phyloP scores from a whole-genome alignment of 2,888 invertebrate genomes.

The Pseudococcus viburni region DNA sequence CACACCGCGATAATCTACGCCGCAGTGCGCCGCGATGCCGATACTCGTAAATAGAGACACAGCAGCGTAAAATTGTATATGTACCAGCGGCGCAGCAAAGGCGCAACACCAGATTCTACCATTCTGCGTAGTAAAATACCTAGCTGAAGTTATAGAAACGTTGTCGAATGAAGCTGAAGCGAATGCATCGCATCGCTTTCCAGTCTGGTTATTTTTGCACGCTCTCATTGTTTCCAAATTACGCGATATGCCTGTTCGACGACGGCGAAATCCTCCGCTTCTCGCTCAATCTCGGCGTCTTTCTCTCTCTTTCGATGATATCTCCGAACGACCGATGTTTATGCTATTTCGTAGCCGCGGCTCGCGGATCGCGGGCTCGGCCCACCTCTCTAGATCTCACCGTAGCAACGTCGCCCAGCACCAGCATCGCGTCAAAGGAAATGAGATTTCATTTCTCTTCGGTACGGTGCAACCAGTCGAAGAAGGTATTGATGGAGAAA shows the following conservation, averaged over 20 bases:
- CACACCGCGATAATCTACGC: conserved; percentile 1
- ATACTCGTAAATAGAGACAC: conserved; percentile 17
- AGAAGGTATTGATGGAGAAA: no score
- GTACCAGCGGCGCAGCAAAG: not conserved
- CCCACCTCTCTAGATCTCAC: not conserved
- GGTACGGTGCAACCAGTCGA: not conserved
- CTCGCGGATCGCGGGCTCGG: not conserved
- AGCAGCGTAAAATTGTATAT: conserved; percentile 22
- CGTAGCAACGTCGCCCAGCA: not conserved
- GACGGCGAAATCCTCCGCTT: conserved; percentile 40
- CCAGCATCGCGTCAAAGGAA: not conserved
- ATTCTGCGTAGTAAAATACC: not conserved
- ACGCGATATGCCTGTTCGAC: conserved; percentile 50
- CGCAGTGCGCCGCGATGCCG: not conserved
- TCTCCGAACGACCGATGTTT: conserved; percentile 4
- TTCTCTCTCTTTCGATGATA: conserved; percentile 17
- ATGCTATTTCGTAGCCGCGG: conserved; percentile 1
- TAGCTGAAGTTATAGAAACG: conserved; percentile 47
- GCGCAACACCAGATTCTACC: not conserved
- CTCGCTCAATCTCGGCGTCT: not conserved
- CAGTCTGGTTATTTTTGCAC: conserved; percentile 65
- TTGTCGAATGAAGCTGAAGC: conserved; percentile 60
- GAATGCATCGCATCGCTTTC: conserved; percentile 62
- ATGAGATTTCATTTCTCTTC: conserved; percentile 1
- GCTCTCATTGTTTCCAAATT: conserved; percentile 62